These are phyloP conservation scores for Adoxophyes honmai DNA, from an alignment of 1,140 invertebrate genomes.

Conservation along the genomic window DNA sequence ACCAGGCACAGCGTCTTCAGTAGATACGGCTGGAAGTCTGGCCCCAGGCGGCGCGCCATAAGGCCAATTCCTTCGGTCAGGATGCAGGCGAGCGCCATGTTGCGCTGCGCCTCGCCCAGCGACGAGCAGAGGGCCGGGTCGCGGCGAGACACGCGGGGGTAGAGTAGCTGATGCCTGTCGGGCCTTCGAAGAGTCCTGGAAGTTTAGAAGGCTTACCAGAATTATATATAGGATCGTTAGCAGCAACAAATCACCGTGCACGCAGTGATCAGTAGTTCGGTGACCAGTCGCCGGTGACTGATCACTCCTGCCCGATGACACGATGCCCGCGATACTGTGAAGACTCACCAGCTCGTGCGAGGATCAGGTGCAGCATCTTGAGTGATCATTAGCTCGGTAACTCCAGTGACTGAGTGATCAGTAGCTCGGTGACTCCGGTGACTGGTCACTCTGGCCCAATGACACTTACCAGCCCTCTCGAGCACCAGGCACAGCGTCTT, in stretches of 20 bases:
- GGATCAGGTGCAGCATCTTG: conserved; percentile 80
- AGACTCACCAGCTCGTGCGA: conserved; percentile 82
- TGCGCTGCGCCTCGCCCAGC: conserved; percentile 76
- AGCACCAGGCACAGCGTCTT: conserved; percentile 82
- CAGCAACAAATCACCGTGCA: conserved; percentile 32
- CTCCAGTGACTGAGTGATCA: too few species aligned
- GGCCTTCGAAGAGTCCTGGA: conserved; percentile 63
- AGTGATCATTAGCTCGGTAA: conserved; percentile 72
- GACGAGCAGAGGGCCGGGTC: conserved; percentile 36
- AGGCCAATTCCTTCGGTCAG: conserved; percentile 81
- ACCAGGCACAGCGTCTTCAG: conserved; percentile 82
- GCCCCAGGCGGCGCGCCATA: conserved; percentile 71
- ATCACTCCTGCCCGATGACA: too few species aligned
- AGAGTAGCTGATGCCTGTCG: conserved; percentile 53
- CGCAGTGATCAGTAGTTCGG: too few species aligned
- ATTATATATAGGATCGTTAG: conserved; percentile 81
- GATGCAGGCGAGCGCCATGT: conserved; percentile 79
- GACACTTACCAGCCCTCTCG: conserved; percentile 80
- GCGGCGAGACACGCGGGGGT: conserved; percentile 23
- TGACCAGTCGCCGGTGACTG: too few species aligned
- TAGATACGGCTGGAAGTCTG: conserved; percentile 77
- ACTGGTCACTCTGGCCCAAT: too few species aligned
- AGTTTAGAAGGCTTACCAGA: too few species aligned
- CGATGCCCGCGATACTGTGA: too few species aligned
- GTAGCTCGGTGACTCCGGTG: too few species aligned